Conservation (phyloP, 2,113 vertebrate genomes). For the Anarrhichthys ocellatus region DNA sequence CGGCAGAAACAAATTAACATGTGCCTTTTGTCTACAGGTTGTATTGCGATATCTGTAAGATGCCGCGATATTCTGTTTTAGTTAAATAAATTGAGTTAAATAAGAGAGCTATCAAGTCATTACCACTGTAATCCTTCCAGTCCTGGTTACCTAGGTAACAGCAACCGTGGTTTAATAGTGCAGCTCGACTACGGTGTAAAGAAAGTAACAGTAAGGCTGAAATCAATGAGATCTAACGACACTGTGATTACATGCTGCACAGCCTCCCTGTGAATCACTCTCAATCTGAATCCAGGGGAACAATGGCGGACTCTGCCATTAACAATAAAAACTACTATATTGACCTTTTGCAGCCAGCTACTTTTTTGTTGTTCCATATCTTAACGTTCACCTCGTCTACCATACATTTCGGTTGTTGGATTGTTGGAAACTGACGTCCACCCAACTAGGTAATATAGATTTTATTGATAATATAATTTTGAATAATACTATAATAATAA, state of each 20-base stretch:
- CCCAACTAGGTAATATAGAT: neutral
- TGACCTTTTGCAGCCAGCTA: neutral
- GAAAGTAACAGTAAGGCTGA: neutral
- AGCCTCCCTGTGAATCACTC: neutral
- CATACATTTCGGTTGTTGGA: neutral
- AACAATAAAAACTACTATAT: neutral
- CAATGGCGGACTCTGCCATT: neutral
- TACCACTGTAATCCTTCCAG: neutral
- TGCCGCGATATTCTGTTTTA: neutral
- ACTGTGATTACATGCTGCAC: neutral
- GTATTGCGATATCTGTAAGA: neutral
- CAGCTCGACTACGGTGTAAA: neutral
- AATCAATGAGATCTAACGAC: neutral
- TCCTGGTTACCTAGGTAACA: slow-evolving; percentile 21
- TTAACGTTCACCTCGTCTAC: neutral
- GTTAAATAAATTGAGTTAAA: neutral
- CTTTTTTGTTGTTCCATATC: neutral
- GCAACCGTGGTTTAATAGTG: neutral
- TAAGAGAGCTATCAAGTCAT: neutral
- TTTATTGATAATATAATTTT: neutral
- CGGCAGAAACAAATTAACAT: neutral
- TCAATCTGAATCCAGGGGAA: neutral
- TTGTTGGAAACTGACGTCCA: too few relatives aligned
- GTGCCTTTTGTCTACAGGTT: neutral
- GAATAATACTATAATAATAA: too few relatives aligned